phyloP scores from a whole-genome alignment of 2,888 invertebrate species.

The Gymnocheta viridis region DNA sequence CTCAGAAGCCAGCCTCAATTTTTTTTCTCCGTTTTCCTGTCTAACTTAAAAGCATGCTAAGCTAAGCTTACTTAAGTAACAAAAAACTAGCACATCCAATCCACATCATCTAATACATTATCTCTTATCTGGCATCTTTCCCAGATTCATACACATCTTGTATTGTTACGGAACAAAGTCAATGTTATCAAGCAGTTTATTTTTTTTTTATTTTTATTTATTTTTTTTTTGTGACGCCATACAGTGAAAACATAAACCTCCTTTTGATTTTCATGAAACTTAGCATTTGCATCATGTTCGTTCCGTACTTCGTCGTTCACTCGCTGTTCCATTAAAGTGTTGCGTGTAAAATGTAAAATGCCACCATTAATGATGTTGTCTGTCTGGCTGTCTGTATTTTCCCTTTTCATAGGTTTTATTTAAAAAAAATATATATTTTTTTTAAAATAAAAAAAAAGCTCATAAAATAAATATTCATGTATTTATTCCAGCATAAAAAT shows the following conservation, averaged over 20 bases:
- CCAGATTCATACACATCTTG: not conserved
- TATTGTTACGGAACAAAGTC: conserved; percentile 28
- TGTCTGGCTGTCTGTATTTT: conserved; percentile 14
- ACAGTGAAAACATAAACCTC: not conserved
- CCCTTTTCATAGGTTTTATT: not conserved
- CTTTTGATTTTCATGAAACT: conserved; percentile 25
- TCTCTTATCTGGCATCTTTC: conserved; percentile 23
- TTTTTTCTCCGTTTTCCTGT: not conserved
- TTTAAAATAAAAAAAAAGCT: not conserved
- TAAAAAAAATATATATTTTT: not conserved
- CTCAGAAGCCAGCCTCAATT: too few species aligned
- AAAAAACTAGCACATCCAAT: not conserved
- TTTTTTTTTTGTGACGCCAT: not conserved
- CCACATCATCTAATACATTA: not conserved
- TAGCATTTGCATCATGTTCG: conserved; percentile 42
- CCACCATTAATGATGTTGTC: conserved; percentile 32
- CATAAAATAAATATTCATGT: conserved; percentile 32
- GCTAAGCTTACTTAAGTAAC: not conserved
- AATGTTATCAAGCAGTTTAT: conserved; percentile 27
- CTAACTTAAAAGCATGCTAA: not conserved
- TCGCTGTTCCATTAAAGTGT: conserved; percentile 2
- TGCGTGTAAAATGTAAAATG: conserved; percentile 40
- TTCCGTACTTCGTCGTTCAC: not conserved
- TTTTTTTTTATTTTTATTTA: not conserved
- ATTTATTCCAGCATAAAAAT: conserved; percentile 28